phyloP scores from a whole-genome alignment of 2,797 vertebrate genomes.

The Scleropages formosus region DNA sequence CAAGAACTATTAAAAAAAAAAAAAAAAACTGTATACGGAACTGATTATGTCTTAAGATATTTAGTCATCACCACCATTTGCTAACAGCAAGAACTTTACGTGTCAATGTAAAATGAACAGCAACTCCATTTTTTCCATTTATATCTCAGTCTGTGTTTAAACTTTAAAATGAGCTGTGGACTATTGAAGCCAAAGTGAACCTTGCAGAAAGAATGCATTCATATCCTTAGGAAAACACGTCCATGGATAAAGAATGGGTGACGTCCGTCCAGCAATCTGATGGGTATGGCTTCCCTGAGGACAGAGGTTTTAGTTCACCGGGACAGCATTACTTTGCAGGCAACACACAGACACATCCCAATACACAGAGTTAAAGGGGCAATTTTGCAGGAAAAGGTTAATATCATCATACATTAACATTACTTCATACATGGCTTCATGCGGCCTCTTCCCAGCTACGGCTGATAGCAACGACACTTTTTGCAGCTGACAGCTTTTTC shows the following conservation, averaged over 20 bases:
- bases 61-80: slow-evolving; percentile 42
- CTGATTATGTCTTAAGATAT: slow-evolving; percentile 44
- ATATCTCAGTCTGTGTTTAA: not conserved
- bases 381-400: too few species aligned
- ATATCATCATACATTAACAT: too few species aligned
- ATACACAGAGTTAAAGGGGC: too few species aligned
- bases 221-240: slow-evolving; percentile 24
- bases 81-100: slow-evolving; percentile 41
- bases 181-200: not conserved
- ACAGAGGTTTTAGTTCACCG: not conserved
- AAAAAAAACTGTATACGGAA: slow-evolving; percentile 33
- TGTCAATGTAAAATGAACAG: slow-evolving; percentile 3
- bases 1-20: slow-evolving; percentile 22
- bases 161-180: not conserved
- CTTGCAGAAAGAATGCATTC: slow-evolving; percentile 5
- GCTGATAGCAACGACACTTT: not conserved
- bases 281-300: not conserved
- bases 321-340: not conserved
- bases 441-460: not conserved
- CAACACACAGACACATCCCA: not conserved
- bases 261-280: not conserved
- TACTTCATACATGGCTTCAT: too few species aligned
- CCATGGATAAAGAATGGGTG: not conserved
- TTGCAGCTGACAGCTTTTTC: not conserved
- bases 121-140: slow-evolving; percentile 1